Conservation (phyloP, 2,113 vertebrate species). For the Heterotis niloticus region DNA sequence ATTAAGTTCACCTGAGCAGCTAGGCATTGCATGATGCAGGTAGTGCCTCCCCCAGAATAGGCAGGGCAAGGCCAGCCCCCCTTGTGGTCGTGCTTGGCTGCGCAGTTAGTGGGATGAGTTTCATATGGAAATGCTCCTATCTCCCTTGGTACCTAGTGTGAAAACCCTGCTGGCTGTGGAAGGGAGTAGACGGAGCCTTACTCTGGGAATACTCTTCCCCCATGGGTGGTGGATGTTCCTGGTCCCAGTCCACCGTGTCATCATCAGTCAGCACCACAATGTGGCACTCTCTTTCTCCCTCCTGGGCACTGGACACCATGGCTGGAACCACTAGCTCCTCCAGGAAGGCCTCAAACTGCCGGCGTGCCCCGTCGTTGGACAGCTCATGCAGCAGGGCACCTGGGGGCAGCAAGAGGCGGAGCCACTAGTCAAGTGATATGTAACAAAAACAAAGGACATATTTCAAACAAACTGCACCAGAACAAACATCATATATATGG, state of each 20-base stretch:
- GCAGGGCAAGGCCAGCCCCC: too few relatives aligned
- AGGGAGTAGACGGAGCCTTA: neutral
- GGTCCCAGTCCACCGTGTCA: conserved; percentile 77
- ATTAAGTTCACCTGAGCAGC: too few relatives aligned
- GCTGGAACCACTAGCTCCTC: conserved; percentile 75
- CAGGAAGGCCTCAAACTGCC: conserved; percentile 73
- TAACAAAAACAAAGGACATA: neutral
- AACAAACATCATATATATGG: too few relatives aligned
- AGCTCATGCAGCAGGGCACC: conserved; percentile 75
- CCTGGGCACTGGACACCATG: conserved; percentile 73
- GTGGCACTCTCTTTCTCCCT: conserved; percentile 73
- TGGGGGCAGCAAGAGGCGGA: conserved; percentile 48
- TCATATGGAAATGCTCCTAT: neutral
- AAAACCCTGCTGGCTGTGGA: too few relatives aligned
- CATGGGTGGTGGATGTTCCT: conserved; percentile 75
- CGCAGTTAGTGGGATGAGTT: neutral
- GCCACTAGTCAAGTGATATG: neutral
- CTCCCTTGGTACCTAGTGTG: neutral
- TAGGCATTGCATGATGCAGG: too few relatives aligned
- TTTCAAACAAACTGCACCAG: too few relatives aligned
- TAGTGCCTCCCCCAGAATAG: too few relatives aligned
- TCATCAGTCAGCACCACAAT: conserved; percentile 74
- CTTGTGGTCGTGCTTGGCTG: too few relatives aligned
- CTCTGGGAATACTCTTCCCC: conserved; percentile 56
- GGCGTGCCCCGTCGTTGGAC: conserved; percentile 75